phyloP scores from a whole-genome alignment of 1,140 invertebrate genomes.

The Campodea augens region DNA sequence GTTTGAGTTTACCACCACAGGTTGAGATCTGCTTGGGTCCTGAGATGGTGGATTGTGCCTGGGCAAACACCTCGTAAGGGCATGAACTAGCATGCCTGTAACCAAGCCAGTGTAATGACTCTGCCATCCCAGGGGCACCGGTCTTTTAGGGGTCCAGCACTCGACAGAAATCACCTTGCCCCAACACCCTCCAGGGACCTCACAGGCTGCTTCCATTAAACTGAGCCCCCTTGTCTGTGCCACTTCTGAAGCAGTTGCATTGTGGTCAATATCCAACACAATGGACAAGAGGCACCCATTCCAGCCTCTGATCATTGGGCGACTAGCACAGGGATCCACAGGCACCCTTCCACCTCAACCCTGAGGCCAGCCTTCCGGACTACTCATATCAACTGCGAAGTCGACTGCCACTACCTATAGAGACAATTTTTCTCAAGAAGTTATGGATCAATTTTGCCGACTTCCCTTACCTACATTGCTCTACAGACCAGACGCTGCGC shows the following conservation, averaged over 20 bases:
- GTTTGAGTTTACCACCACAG: no score
- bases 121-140: no score
- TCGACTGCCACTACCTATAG: slow-evolving; percentile 43
- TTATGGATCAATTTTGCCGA: no score
- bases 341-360: slow-evolving; percentile 25
- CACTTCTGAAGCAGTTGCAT: slow-evolving; percentile 28
- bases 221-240: slow-evolving; percentile 31
- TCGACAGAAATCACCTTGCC: slow-evolving; percentile 22
- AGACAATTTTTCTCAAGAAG: no score
- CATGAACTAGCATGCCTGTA: no score
- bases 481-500: no score
- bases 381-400: slow-evolving; percentile 29
- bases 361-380: slow-evolving; percentile 22
- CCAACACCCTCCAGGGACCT: slow-evolving; percentile 25
- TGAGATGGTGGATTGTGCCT: no score
- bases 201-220: slow-evolving; percentile 36
- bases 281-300: slow-evolving; percentile 14
- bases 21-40: no score
- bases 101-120: no score
- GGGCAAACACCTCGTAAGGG: no score
- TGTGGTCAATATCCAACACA: slow-evolving; percentile 7
- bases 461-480: no score
- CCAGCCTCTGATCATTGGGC: slow-evolving; percentile 10
- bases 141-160: no score
- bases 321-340: slow-evolving; percentile 7